Base-by-base conservation (phyloP, 2,888 invertebrate species). In the Poecilobothrus nobilitatus region DNA sequence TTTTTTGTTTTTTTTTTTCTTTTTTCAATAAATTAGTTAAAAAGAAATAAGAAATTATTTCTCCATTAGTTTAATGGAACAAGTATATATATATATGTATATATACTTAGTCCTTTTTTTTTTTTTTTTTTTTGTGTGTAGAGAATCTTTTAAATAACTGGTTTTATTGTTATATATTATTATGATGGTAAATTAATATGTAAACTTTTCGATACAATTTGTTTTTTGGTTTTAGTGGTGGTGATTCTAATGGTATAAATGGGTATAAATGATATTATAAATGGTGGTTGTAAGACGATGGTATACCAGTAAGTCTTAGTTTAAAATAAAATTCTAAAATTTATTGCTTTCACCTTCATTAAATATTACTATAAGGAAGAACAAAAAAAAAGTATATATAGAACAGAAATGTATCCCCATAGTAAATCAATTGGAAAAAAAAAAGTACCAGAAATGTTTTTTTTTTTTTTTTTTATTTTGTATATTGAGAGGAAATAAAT, bases 321-420 rank as follows among this genome's bases (percentile, higher is more conserved):
- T 27, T 27, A 27, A 2, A 4, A 5, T 27, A 27, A 27, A 27
- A 53, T 53, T 53, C n/a, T 53, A 18, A 53, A 53, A 53, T 53
- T 53, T 53, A 53, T 53, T 53, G 53, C 53, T 53, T 53, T 53
- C 53, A 53, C n/a, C 53, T 53, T 53, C 53, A 53, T 53, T 53
- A 53, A 53, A 53, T 53, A 18, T 37, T 37, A 12, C 7, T 1
- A 1, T 37, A 37, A 7, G 37, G 12, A 37, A 1, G 12, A 37
- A 37, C 4, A 37, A 34, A 34, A 34, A 34, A 34, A 5, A 34
- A 34, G 8, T 7, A n/a, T 27, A 27, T 27, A 2, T 53, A n/a
- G 53, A 18, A 53, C n/a, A 53, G n/a, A 41, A 53, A 53, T 53
- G 15, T 18, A 53, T 12, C 53, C 53, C 53, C n/a, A n/a, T n/a